Conservation (phyloP, 2,113 vertebrate species). For the Thunnus thynnus region DNA sequence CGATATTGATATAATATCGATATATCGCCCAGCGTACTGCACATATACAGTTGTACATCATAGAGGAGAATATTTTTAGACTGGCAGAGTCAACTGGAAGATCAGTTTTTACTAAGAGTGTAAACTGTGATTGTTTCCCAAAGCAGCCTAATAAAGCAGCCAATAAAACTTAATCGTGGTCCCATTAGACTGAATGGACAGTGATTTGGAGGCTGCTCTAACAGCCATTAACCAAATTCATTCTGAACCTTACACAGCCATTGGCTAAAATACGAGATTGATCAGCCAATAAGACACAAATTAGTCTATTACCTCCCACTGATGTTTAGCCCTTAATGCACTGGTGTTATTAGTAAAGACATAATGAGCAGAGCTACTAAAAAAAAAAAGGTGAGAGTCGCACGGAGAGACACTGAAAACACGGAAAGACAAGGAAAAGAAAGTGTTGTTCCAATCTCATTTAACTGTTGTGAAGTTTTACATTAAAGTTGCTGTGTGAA, state of each 20-base stretch:
- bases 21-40: too few species aligned
- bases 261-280: slow-evolving; percentile 48
- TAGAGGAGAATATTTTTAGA: slow-evolving; percentile 21
- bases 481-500: not conserved
- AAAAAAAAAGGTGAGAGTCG: slow-evolving; percentile 2
- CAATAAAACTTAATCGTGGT: slow-evolving; percentile 53
- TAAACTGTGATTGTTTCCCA: slow-evolving; percentile 33
- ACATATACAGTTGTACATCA: too few species aligned
- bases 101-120: slow-evolving; percentile 21
- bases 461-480: not conserved
- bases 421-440: not conserved
- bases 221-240: slow-evolving; percentile 43
- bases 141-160: slow-evolving; percentile 39
- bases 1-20: too few species aligned
- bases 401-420: not conserved
- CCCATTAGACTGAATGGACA: slow-evolving; percentile 33
- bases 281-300: slow-evolving; percentile 62
- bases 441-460: slow-evolving; percentile 3
- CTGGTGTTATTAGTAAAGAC: slow-evolving; percentile 29
- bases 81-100: slow-evolving; percentile 11
- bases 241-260: slow-evolving; percentile 27
- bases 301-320: slow-evolving; percentile 47
- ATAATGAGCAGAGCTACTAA: slow-evolving; percentile 14
- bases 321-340: slow-evolving; percentile 64
- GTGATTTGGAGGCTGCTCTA: slow-evolving; percentile 39